Conservation (phyloP, 2,888 invertebrate genomes). For the Loripinus fragilis region DNA sequence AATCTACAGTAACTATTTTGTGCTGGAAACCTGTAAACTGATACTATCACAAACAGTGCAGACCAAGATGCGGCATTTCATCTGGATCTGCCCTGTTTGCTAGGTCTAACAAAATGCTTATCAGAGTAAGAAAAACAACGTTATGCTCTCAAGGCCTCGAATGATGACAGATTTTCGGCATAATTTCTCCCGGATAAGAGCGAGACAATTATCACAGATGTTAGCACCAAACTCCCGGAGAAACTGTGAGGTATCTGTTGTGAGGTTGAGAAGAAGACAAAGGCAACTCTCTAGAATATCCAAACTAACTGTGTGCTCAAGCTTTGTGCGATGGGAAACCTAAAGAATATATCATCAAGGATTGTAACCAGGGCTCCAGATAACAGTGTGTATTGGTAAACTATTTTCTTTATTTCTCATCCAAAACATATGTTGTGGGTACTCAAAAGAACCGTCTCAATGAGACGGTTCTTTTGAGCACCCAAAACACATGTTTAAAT, state of each 20-base stretch:
- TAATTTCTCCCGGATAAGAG: slow-evolving; percentile 50
- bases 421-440: too few species aligned
- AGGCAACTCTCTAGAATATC: slow-evolving; percentile 64
- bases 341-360: too few species aligned
- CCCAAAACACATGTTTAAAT: too few species aligned
- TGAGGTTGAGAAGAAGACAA: slow-evolving; percentile 76
- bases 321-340: slow-evolving; percentile 51
- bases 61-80: neutral
- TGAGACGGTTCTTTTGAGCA: too few species aligned
- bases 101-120: too few species aligned
- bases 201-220: slow-evolving; percentile 67
- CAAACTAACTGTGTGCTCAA: slow-evolving; percentile 49
- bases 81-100: neutral
- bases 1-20: too few species aligned
- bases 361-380: too few species aligned
- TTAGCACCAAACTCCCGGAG: slow-evolving; percentile 60
- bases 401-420: too few species aligned
- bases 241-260: slow-evolving; percentile 62
- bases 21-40: neutral
- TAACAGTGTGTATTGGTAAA: too few species aligned
- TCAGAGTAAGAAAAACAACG: too few species aligned
- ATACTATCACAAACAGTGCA: neutral
- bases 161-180: slow-evolving; percentile 45
- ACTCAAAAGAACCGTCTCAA: too few species aligned
- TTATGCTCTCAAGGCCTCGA: slow-evolving; percentile 63